Conservation (phyloP, 2,888 invertebrate genomes). For the Terebella lapidaria region DNA sequence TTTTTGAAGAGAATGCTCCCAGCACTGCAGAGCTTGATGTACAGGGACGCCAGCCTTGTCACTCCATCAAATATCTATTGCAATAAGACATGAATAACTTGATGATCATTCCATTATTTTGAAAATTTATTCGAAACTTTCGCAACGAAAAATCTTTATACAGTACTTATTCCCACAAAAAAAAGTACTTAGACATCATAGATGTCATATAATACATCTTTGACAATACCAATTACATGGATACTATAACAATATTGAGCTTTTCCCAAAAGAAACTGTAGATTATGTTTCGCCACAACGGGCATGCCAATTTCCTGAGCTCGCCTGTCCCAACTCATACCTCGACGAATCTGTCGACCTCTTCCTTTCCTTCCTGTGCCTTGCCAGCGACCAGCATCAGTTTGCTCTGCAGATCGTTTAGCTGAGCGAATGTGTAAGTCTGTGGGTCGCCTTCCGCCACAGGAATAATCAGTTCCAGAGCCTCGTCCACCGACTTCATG, state of each 20-base stretch:
- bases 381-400: conserved; percentile 47
- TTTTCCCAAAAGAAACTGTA: not conserved
- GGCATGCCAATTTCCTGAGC: too few relatives aligned
- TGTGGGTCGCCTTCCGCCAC: conserved; percentile 17
- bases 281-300: too few relatives aligned
- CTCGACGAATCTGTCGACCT: conserved; percentile 28
- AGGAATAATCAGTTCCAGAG: conserved; percentile 27
- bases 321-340: not conserved
- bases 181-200: too few relatives aligned
- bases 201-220: too few relatives aligned
- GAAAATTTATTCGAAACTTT: not conserved
- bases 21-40: conserved; percentile 31
- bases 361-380: conserved; percentile 35
- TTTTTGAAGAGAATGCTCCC: conserved; percentile 40
- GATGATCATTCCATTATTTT: not conserved
- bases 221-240: too few relatives aligned
- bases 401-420: conserved; percentile 43
- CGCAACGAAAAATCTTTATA: not conserved
- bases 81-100: not conserved
- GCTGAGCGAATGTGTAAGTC: conserved; percentile 27
- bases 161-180: not conserved
- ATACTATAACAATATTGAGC: not conserved
- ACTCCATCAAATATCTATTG: conserved; percentile 31
- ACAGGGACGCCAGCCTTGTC: conserved; percentile 32
- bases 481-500: conserved; percentile 23